Base-by-base conservation (phyloP, 2,888 invertebrate genomes). In the Agriopis aurantiaria region DNA sequence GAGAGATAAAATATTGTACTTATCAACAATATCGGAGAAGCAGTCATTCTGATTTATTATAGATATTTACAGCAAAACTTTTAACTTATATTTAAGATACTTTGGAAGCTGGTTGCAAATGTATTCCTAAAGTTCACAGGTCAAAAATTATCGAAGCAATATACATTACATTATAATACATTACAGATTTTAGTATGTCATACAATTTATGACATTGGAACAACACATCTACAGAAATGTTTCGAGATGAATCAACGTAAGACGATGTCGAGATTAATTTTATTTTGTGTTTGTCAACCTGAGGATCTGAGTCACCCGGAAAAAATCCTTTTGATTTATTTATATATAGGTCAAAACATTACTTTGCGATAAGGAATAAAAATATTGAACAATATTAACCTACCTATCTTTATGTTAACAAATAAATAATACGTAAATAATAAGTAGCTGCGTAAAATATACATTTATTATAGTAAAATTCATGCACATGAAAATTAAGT, bases 11-110 rank as follows among this genome's bases (percentile, higher is more conserved):
- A 53, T 57, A 62, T 52, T 17, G 51, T 62, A 70, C 65, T 49
- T 58, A 63, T 48, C 65, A 63, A 70, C 53, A 62, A 53, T 66
- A 62, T 23, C 48, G 55, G 12, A 51, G 57, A 59, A 66, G 62
- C 41, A 62, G 53, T 46, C 41, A 49, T 40, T 56, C 33, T 53
- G 58, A 62, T 70, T 62, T 58, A 33, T 33, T 5, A 62, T 66
- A 41, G 58, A 56, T 66, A 66, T 70, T 66, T 66, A 70, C 70
- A 70, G 49, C 33, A 14, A 17, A 65, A 65, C 57, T 65, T 65
- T 65, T 55, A 58, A 68, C 68, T 63, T 63, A 63, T 40, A 58
- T 48, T 45, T 52, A 58, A 40, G 59, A 53, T 55, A 56, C 55
- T 61, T 65, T 43, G 41, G 17, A 69, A 61, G 65, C 7, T 52